phyloP scores from a whole-genome alignment of 2,888 invertebrate genomes.

The Drosophila lutescens region DNA sequence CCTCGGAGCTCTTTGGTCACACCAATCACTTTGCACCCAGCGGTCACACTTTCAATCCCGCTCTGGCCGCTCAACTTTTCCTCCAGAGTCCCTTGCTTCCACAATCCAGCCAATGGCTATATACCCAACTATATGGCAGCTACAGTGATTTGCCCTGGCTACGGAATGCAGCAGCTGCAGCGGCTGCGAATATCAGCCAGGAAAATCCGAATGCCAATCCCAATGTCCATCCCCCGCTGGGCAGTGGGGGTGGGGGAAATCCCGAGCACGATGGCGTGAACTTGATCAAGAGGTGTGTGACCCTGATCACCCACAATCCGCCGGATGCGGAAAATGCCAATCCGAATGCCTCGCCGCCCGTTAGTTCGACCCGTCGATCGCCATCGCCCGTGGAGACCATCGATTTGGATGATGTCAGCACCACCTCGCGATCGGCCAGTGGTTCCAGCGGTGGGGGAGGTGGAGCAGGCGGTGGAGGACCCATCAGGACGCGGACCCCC shows the following conservation, averaged over 20 bases:
- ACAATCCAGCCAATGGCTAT: slow-evolving; percentile 91
- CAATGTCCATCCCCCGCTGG: not conserved
- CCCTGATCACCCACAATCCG: slow-evolving; percentile 82
- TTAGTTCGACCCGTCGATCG: slow-evolving; percentile 85
- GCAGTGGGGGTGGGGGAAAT: slow-evolving; percentile 2
- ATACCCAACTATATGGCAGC: slow-evolving; percentile 90
- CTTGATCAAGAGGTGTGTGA: slow-evolving; percentile 83
- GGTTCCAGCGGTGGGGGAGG: slow-evolving; percentile 53
- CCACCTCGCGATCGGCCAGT: slow-evolving; percentile 76
- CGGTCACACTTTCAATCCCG: slow-evolving; percentile 85
- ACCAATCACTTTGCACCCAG: slow-evolving; percentile 84
- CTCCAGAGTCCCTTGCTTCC: slow-evolving; percentile 90
- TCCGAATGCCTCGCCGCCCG: slow-evolving; percentile 83
- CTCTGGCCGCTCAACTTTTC: slow-evolving; percentile 89
- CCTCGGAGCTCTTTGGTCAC: slow-evolving; percentile 81
- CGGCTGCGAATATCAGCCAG: slow-evolving; percentile 59
- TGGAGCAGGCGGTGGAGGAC: slow-evolving; percentile 55
- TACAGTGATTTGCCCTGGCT: slow-evolving; percentile 89
- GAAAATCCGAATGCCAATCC: not conserved
- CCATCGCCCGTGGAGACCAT: slow-evolving; percentile 86
- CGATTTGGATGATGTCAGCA: slow-evolving; percentile 81
- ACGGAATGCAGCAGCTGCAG: slow-evolving; percentile 83
- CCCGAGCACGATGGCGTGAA: slow-evolving; percentile 79
- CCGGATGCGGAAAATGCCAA: slow-evolving; percentile 82
- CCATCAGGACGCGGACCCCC: slow-evolving; percentile 84